These are phyloP conservation scores for Myotis vivesi DNA, from an alignment of 2,797 vertebrate species.

Conservation along the genomic window DNA sequence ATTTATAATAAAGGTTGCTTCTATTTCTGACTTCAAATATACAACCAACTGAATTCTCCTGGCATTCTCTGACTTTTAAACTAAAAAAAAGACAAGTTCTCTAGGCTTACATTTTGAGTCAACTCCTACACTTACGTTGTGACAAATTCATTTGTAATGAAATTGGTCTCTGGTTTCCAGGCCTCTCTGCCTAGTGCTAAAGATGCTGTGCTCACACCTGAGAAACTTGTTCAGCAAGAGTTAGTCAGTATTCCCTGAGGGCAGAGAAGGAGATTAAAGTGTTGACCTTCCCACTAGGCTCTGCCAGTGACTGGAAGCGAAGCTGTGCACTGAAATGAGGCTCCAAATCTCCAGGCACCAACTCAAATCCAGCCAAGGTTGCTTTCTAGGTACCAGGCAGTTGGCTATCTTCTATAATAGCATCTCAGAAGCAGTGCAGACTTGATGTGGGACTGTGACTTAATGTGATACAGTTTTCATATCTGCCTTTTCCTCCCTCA, in stretches of 20 bases:
- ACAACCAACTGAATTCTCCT: neutral
- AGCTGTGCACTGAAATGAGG: neutral
- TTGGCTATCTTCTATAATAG: neutral
- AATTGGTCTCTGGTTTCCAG: slow-evolving; percentile 5
- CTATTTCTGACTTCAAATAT: neutral
- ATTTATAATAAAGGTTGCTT: slow-evolving; percentile 23
- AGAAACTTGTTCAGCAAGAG: neutral
- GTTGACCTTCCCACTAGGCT: neutral
- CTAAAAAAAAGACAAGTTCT: neutral
- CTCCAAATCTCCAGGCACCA: neutral
- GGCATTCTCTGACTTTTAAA: slow-evolving; percentile 18
- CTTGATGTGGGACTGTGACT: neutral
- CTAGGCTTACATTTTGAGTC: neutral
- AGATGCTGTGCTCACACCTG: neutral
- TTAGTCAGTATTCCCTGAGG: neutral
- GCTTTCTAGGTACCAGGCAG: neutral
- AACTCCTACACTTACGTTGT: neutral
- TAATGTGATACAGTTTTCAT: neutral
- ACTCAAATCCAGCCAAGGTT: neutral
- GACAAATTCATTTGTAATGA: slow-evolving; percentile 21
- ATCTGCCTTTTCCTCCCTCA: neutral
- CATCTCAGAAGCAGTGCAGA: neutral
- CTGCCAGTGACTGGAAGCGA: neutral
- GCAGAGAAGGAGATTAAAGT: neutral
- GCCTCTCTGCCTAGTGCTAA: neutral